These are phyloP conservation scores for Oceanodroma leucorhoa DNA, from an alignment of 2,797 vertebrate genomes.

Conservation along the genomic window DNA sequence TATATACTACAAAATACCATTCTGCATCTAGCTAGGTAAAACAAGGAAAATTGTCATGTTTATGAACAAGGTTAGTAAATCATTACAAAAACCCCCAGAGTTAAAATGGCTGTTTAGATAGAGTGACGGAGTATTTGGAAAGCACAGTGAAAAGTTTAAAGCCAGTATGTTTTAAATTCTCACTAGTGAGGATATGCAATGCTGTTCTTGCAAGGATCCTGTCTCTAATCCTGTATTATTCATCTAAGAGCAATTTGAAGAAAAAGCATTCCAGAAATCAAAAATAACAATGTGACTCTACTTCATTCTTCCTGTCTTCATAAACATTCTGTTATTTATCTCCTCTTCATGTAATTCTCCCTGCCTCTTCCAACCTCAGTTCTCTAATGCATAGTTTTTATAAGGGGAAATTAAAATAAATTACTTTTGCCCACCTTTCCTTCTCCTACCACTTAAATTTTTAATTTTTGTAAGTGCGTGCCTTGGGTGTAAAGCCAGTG, in stretches of 20 bases:
- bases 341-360: not conserved
- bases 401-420: not conserved
- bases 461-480: not conserved
- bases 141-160: not conserved
- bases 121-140: not conserved
- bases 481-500: not conserved
- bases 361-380: not conserved
- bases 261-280: not conserved
- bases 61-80: not conserved
- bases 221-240: not conserved
- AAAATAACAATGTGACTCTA: not conserved
- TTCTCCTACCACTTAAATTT: not conserved
- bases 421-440: not conserved
- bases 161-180: not conserved
- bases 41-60: not conserved
- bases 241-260: not conserved
- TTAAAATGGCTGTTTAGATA: not conserved
- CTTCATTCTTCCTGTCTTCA: not conserved
- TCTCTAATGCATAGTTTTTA: not conserved
- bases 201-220: not conserved
- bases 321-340: not conserved
- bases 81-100: not conserved
- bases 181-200: not conserved
- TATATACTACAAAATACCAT: not conserved
- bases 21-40: not conserved